Percentiles rank a stretch among this genome's conserved stretches.
Evolutionary conservation across 2,113 vertebrate genomes (phyloP).

Genomic region (Gnathonemus echidnorhynchus): DNA sequence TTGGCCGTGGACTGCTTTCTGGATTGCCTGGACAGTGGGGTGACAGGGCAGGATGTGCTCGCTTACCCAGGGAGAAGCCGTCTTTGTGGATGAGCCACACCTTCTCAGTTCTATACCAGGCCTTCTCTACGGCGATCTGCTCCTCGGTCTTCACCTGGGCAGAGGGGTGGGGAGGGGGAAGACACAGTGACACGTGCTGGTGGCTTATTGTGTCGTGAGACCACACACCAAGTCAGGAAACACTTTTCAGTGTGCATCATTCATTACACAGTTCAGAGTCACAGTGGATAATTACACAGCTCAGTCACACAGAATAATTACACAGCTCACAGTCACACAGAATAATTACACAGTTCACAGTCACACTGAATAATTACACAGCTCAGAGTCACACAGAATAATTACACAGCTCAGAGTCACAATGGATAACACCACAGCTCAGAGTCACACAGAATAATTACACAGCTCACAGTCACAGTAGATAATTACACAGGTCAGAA

Average conservation of each 20-base stretch:
- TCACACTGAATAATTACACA: background rate
- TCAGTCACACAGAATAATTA: background rate
- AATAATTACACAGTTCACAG: background rate
- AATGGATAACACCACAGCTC: background rate
- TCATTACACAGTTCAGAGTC: background rate
- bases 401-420: background rate
- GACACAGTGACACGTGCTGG: background rate
- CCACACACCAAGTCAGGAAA: constrained; percentile 11
- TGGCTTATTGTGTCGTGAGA: background rate
- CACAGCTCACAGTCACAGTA: background rate
- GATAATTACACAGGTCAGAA: background rate
- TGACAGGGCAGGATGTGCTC: background rate
- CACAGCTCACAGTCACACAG: background rate
- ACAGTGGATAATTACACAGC: background rate
- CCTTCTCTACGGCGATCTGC: constrained; percentile 77
- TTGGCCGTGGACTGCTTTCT: background rate
- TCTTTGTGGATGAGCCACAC: constrained; percentile 96
- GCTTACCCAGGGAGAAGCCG: constrained; percentile 85
- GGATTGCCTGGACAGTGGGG: background rate
- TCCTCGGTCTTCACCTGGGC: constrained; percentile 82
- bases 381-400: background rate
- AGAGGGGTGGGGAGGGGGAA: background rate
- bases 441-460: background rate
- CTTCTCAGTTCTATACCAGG: constrained; percentile 87
- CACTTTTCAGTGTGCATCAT: background rate